phyloP scores from a whole-genome alignment of 1,140 invertebrate genomes.

The Drosophila tani region DNA sequence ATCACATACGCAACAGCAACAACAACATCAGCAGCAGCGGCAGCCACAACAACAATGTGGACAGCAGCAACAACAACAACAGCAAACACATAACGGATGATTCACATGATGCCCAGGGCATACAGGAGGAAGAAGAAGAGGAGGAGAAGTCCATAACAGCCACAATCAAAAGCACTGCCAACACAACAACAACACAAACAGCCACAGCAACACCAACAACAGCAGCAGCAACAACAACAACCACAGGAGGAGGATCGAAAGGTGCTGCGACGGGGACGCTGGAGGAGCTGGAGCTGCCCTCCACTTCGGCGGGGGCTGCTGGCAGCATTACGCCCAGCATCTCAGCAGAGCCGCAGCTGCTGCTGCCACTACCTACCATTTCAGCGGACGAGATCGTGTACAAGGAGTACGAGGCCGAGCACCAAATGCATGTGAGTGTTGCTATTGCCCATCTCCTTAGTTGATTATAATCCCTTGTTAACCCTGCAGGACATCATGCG shows the following conservation, averaged over 20 bases:
- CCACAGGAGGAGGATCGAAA: not conserved
- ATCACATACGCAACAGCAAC: conserved; percentile 64
- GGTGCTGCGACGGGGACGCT: conserved; percentile 31
- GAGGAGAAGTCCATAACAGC: conserved; percentile 28
- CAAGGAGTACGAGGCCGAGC: conserved; percentile 94
- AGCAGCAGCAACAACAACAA: conserved; percentile 34
- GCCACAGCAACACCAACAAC: conserved; percentile 47
- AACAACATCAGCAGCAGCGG: conserved; percentile 36
- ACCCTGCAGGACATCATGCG: conserved; percentile 93
- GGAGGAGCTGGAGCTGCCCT: conserved; percentile 24
- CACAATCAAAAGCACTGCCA: conserved; percentile 70
- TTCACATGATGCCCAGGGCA: not conserved
- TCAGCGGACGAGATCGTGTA: conserved; percentile 86
- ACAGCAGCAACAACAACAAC: conserved; percentile 35
- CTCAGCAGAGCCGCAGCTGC: conserved; percentile 41
- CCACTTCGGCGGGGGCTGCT: conserved; percentile 44
- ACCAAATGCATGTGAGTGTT: conserved; percentile 92
- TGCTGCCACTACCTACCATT: conserved; percentile 67
- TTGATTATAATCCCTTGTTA: not conserved
- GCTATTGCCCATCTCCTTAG: too few species aligned
- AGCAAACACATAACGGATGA: conserved; percentile 2
- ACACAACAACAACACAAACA: conserved; percentile 58
- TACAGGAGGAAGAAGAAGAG: not conserved
- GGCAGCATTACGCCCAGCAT: conserved; percentile 3
- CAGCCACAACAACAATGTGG: conserved; percentile 36